A percentile compares a stretch with the other conserved stretches of the same genome.
Evolutionary conservation across 2,797 vertebrate species (phyloP).

Genomic region (Lerista edwardsae): DNA sequence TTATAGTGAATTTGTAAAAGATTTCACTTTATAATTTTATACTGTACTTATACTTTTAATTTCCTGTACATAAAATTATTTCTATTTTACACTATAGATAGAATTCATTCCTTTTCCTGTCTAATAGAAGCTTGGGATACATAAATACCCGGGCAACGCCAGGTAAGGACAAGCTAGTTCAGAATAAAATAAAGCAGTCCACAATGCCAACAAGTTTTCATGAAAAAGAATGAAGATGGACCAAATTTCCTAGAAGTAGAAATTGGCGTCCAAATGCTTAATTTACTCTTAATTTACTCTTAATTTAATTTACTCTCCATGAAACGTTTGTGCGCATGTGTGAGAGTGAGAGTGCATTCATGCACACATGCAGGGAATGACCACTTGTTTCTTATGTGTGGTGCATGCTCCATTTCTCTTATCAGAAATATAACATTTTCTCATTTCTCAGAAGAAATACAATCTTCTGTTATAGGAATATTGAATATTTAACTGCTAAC

Average conservation of each 20-base stretch:
- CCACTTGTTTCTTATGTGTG: conserved; percentile 1
- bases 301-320: background rate
- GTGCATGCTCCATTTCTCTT: background rate
- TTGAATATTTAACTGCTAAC: too few species aligned
- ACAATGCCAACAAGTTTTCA: conserved; percentile 1
- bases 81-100: too few species aligned
- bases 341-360: too few species aligned
- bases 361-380: background rate
- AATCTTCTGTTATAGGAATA: background rate
- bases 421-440: background rate
- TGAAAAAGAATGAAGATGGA: background rate
- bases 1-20: too few species aligned
- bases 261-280: conserved; percentile 14
- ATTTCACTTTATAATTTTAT: too few species aligned
- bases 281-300: background rate
- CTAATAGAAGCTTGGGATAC: too few species aligned
- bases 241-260: background rate
- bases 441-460: too few species aligned
- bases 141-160: too few species aligned
- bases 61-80: too few species aligned
- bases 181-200: conserved; percentile 18
- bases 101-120: too few species aligned
- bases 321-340: conserved; percentile 11
- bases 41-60: too few species aligned
- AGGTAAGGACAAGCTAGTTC: too few species aligned